A percentile compares a stretch with the other conserved stretches of the same genome.
These are phyloP conservation scores for Myiothlypis coronata DNA, from an alignment of 2,797 vertebrate species.

Conservation along the genomic window DNA sequence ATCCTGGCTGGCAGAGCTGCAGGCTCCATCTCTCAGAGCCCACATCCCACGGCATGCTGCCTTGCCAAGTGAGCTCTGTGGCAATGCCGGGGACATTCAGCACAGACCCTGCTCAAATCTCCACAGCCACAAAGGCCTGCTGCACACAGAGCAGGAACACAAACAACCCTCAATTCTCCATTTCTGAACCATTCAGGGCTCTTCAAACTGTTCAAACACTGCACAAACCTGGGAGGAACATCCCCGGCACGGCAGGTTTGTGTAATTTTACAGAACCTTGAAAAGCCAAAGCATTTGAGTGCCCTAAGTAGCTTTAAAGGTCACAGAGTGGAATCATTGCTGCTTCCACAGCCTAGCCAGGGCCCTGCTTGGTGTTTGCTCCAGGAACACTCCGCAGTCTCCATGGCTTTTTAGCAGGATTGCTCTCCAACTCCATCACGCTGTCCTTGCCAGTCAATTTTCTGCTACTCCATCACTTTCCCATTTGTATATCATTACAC, in stretches of 20 bases:
- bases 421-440: not conserved
- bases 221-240: not conserved
- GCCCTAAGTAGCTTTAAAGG: not conserved
- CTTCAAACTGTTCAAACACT: not conserved
- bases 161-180: fast-evolving
- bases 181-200: not conserved
- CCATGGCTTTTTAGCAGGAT: not conserved
- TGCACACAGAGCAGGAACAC: not conserved
- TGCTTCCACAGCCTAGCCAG: not conserved
- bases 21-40: not conserved
- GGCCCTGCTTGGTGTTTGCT: not conserved
- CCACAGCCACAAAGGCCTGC: fast-evolving
- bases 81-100: fast-evolving
- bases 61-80: not conserved
- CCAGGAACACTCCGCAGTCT: not conserved
- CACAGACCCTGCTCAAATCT: not conserved
- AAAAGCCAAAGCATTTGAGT: not conserved
- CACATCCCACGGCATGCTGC: fast-evolving
- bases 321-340: not conserved
- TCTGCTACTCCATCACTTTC: slow-evolving; percentile 55
- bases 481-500: slow-evolving; percentile 46
- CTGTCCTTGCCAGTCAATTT: slow-evolving; percentile 51
- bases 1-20: not conserved
- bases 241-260: not conserved
- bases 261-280: not conserved